phyloP scores from a whole-genome alignment of 2,113 vertebrate genomes.

The Propithecus coquereli region DNA sequence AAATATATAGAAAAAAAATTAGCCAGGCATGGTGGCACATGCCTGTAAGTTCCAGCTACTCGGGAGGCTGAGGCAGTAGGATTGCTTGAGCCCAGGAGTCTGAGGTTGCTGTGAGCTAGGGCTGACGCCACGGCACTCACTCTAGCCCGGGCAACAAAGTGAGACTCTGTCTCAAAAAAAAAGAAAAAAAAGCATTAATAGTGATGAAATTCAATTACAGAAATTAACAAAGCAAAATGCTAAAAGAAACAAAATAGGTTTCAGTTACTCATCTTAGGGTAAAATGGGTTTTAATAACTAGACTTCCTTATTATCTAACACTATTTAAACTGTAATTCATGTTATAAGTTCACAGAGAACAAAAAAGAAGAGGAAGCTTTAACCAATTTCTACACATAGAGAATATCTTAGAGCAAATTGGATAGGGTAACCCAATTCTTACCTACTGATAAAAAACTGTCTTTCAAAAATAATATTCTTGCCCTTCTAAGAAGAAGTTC shows the following conservation, averaged over 20 bases:
- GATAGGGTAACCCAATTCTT: neutral
- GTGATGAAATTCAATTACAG: neutral
- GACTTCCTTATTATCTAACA: neutral
- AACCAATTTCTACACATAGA: neutral
- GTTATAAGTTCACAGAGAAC: neutral
- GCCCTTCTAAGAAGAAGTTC: neutral
- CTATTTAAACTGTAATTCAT: neutral
- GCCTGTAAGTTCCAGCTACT: too few species aligned
- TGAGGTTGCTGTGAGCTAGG: too few species aligned
- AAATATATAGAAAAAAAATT: too few species aligned
- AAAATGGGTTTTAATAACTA: neutral
- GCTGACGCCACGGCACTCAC: too few species aligned
- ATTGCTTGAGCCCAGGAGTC: too few species aligned
- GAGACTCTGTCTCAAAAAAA: too few species aligned
- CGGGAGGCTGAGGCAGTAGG: too few species aligned
- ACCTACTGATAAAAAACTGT: neutral
- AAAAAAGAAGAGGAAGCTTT: neutral
- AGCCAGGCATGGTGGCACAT: too few species aligned
- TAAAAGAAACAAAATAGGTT: neutral
- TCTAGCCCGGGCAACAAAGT: too few species aligned
- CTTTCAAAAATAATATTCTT: conserved; percentile 14
- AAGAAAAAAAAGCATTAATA: neutral
- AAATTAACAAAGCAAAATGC: conserved; percentile 18
- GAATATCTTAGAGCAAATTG: neutral
- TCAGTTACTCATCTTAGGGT: neutral